Percentiles rank a stretch among this genome's conserved stretches.
Conservation (phyloP, 2,888 invertebrate genomes). For the Sminthurides aquaticus region DNA sequence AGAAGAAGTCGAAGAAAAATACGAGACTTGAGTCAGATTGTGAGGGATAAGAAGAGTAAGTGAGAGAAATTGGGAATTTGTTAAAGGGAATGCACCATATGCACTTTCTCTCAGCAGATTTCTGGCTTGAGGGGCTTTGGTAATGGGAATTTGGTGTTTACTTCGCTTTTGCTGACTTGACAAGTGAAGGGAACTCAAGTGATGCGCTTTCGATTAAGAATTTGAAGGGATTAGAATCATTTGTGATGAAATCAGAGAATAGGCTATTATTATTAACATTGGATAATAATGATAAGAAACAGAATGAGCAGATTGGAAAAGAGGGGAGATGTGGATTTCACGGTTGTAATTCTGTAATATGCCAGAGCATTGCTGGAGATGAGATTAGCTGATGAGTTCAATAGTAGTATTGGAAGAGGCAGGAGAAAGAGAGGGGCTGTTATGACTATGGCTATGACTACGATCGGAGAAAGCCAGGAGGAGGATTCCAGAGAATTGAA, state of each 20-base stretch:
- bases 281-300: too few species aligned
- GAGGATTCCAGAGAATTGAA: background rate
- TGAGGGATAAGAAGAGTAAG: background rate
- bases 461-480: too few species aligned
- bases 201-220: constrained; percentile 27
- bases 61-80: background rate
- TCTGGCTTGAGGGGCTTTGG: constrained; percentile 5
- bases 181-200: constrained; percentile 27
- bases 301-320: too few species aligned
- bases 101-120: constrained; percentile 22
- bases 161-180: constrained; percentile 22
- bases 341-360: too few species aligned
- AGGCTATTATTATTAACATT: background rate
- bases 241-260: constrained; percentile 6
- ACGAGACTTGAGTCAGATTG: too few species aligned
- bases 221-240: constrained; percentile 22
- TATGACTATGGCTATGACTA: too few species aligned
- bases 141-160: constrained; percentile 26
- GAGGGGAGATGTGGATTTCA: too few species aligned
- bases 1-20: too few species aligned
- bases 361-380: too few species aligned
- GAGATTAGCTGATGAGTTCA: too few species aligned
- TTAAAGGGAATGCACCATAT: constrained; percentile 16
- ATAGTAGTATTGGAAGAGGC: too few species aligned
- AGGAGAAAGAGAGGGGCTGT: too few species aligned